Base-by-base conservation (phyloP, 2,797 vertebrate genomes). In the Adrianichthys oophorus region DNA sequence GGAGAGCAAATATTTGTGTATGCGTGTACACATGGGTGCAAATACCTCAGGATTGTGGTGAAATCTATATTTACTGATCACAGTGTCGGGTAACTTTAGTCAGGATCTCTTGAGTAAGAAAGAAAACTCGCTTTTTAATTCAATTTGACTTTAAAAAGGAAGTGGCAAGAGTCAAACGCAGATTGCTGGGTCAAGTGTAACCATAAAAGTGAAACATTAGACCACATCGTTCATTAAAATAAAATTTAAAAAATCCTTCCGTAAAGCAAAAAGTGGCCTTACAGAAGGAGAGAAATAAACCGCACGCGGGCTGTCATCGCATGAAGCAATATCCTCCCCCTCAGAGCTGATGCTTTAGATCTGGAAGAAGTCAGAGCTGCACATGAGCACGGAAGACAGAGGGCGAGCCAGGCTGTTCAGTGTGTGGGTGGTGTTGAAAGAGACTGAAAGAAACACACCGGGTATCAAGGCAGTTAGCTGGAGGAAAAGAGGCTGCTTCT, bases 361-460 rank as follows among this genome's bases (percentile, higher is more conserved):
- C 76, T 80, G 76, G 75, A 85, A 76, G 79, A 71, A 70, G 59
- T 69, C 57, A 52, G 76, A 72, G 73, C 76, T 73, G 48, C 69
- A 59, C 68, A 58, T 59, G 61, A 72, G 62, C 72, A 63, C 67
- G 62, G 72, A 79, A 85, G 76, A 87, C 85, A 80, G 85, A 83
- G 89, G 83, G 85, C 40, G 78, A 86, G 79, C 79, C 86, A 85
- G 86, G 79, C 88, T 88, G 88, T 81, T 87, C 64, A 45, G 48
- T 84, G 83, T 85, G 90, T 91, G 89, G 90, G 91, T 74, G 88
- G 87, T 89, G 63, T 74, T 70, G 63, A 59, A 54, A 58, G 67
- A 62, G 63, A 61, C 60, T 64, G 63, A 70, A 65, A 80, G 65
- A 68, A 63, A 70, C 43, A 64, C 77, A 74, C 24, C 14, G 64